Evolutionary conservation across 2,797 vertebrate species (phyloP), one percentile per base, ranked within the genome.

Genomic region (Fundulus diaphanus): DNA sequence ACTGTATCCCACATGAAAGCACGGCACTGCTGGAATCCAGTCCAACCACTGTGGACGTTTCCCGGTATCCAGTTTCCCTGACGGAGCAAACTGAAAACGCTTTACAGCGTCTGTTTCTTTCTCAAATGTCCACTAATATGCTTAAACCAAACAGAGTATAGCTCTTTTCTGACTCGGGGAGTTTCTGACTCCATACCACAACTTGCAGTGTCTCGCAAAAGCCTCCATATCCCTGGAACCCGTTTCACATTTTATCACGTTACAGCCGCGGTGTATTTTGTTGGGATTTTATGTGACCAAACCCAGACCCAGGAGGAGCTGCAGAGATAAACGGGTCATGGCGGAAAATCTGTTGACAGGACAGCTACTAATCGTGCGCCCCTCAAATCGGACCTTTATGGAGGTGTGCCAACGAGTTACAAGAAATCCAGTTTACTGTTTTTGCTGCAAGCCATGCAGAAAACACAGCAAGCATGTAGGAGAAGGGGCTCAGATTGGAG

Each of bases 1-100:
- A 81, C 44, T 70, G 52, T 74, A 63, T 75, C 69, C 73, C 54
- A 40, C 63, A 49, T 73, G 54, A 80, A 78, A 74, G 70, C 67
- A 57, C 27, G 75, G 61, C 63, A 76, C 66, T 31, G 52, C 8
- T 74, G 22, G 72, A 80, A 57, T 80, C 78, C 27, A 72, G 42
- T 77, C 40, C 68, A 42, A 76, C 74, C 78, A 7, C 52, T 13
- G 44, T 35, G 22, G 70, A 52, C 48, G 8, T 31, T 82, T 78
- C 49, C 16, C 24, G 70, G 76, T 18, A 49, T 70, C 54, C 35
- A 57, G 6, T 33, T 80, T 68, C 51, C 73, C 1, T 1, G 3
- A 56, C 9, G 54, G 46, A 27, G 63, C 29, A 70, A 66, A 73
- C 33, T 35, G 20, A 24, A 44, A 51, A 51, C 11, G 49, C 49